Percentiles rank a stretch among this genome's conserved stretches.
phyloP scores from a whole-genome alignment of 2,797 vertebrate species.

The Luscinia luscinia region DNA sequence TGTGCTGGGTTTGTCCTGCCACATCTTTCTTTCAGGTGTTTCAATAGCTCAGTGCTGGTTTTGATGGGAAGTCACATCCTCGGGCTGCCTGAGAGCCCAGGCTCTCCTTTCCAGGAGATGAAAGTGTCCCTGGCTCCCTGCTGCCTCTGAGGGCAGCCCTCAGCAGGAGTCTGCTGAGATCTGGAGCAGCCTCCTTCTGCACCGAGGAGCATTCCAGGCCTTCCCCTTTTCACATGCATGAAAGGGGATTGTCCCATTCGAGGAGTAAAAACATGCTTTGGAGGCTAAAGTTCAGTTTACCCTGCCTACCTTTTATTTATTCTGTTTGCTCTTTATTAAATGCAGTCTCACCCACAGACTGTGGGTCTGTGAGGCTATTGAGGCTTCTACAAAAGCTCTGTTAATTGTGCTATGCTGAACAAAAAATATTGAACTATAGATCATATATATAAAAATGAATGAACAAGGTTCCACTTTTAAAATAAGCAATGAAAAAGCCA shows the following conservation, averaged over 20 bases:
- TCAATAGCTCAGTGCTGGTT: neutral
- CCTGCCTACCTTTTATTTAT: conserved; percentile 5
- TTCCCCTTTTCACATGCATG: neutral
- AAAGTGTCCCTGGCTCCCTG: neutral
- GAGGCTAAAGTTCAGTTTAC: conserved; percentile 25
- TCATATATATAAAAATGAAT: neutral
- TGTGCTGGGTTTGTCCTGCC: neutral
- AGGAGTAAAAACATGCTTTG: neutral
- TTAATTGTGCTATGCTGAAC: neutral
- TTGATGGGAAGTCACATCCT: neutral
- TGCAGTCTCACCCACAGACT: neutral
- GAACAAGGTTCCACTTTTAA: neutral
- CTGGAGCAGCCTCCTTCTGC: neutral
- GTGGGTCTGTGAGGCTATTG: neutral
- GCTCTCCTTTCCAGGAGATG: neutral
- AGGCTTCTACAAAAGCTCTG: neutral
- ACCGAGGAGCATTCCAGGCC: accelerated
- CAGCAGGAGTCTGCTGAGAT: neutral
- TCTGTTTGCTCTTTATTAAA: neutral
- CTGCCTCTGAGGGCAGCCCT: neutral
- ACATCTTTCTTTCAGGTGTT: neutral
- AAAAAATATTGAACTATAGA: neutral
- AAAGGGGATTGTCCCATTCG: neutral
- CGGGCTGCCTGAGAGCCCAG: neutral
- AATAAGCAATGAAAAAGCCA: neutral